Evolutionary conservation across 1,140 invertebrate genomes (phyloP).

Genomic region (Pseudachorutes palmiensis): DNA sequence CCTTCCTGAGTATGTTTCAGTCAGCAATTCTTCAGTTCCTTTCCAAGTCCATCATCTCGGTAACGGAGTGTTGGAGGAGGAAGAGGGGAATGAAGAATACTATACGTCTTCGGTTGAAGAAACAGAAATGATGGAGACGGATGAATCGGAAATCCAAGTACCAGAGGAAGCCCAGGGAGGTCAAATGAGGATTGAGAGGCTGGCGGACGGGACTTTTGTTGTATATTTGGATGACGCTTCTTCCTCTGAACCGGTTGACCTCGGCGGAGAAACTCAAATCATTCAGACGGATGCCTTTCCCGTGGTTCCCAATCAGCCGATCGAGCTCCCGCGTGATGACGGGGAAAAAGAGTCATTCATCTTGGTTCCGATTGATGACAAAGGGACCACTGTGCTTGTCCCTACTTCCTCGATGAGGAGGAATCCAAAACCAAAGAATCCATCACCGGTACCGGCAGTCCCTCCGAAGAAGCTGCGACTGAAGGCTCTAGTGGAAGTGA

Average conservation of each 20-base stretch:
- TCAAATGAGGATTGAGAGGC: slow-evolving; percentile 3
- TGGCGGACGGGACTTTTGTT: neutral
- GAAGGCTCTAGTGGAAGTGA: neutral
- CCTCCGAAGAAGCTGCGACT: neutral
- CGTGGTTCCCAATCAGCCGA: neutral
- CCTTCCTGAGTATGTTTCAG: neutral
- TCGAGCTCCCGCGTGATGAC: neutral
- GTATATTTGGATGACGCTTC: neutral
- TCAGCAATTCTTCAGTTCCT: neutral
- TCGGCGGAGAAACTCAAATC: slow-evolving; percentile 7
- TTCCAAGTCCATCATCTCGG: neutral
- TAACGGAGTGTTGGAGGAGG: neutral
- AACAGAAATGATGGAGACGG: neutral
- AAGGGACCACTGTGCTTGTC: slow-evolving; percentile 10
- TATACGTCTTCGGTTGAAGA: neutral
- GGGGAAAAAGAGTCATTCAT: slow-evolving; percentile 1
- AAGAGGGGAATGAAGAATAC: neutral
- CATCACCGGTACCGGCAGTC: neutral
- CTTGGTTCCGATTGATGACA: slow-evolving; percentile 6
- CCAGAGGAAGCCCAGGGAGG: no score
- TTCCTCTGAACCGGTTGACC: slow-evolving; percentile 1
- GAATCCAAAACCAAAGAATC: neutral
- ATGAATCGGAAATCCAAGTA: neutral
- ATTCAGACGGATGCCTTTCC: neutral
- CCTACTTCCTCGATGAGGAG: neutral